Evolutionary conservation across 2,797 vertebrate genomes (phyloP).

Genomic region (Acrossocheilus wenchowensis): DNA sequence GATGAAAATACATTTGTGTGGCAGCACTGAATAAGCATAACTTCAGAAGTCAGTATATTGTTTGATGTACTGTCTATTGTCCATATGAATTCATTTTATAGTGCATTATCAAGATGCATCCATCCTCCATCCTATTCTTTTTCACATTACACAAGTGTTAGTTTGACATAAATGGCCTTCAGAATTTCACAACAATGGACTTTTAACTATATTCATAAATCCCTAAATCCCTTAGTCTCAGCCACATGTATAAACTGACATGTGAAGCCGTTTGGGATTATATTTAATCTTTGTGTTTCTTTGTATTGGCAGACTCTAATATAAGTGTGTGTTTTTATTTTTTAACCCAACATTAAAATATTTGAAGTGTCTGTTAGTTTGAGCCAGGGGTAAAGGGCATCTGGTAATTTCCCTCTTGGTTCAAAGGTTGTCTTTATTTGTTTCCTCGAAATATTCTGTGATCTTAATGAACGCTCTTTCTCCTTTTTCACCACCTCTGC

Average conservation of each 20-base stretch:
- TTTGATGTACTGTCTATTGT: neutral
- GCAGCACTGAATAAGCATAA: neutral
- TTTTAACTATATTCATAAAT: neutral
- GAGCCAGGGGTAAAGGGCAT: conserved; percentile 1
- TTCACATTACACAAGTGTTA: neutral
- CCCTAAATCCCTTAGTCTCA: neutral
- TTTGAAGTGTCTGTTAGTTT: conserved; percentile 13
- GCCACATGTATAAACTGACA: conserved; percentile 8
- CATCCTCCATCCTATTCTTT: neutral
- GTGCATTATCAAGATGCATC: neutral
- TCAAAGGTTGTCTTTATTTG: conserved; percentile 9
- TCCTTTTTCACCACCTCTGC: neutral
- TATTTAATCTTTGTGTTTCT: conserved; percentile 31
- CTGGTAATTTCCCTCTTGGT: conserved; percentile 21
- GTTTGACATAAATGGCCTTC: neutral
- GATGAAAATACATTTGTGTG: neutral
- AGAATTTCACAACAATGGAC: neutral
- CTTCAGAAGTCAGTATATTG: neutral
- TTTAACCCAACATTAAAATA: neutral
- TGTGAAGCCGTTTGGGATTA: neutral
- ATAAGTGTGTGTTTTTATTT: neutral
- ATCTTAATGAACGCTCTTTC: neutral
- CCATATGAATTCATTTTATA: neutral
- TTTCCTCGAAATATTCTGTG: neutral
- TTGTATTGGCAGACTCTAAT: neutral